phyloP scores from a whole-genome alignment of 1,140 invertebrate genomes.

The Bombus ignitus region DNA sequence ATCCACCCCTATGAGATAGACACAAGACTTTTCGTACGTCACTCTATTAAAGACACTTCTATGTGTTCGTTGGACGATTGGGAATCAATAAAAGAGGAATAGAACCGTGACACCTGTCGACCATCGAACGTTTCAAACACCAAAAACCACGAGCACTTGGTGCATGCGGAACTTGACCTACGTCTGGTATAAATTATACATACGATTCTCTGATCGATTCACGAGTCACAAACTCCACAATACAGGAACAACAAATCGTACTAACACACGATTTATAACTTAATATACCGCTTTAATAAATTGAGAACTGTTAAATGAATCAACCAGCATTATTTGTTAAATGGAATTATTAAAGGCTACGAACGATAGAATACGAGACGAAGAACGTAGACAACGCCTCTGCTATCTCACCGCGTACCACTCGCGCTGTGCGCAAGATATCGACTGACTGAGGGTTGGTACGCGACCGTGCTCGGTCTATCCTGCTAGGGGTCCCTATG shows the following conservation, averaged over 20 bases:
- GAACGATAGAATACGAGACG: not conserved
- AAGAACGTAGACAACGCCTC: conserved; percentile 46
- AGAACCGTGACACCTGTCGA: conserved; percentile 41
- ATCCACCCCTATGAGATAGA: not conserved
- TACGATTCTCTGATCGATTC: conserved; percentile 60
- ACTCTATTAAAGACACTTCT: conserved; percentile 40
- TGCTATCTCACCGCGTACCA: conserved; percentile 8
- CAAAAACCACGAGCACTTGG: conserved; percentile 3
- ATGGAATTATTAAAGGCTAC: not conserved
- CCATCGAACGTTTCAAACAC: not conserved
- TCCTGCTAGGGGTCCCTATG: conserved; percentile 46
- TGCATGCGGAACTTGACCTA: conserved; percentile 61
- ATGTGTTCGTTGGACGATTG: conserved; percentile 33
- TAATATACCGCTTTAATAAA: not conserved
- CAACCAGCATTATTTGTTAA: not conserved
- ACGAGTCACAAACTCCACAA: conserved; percentile 1
- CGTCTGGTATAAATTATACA: conserved; percentile 60
- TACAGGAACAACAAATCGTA: not conserved
- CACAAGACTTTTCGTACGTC: conserved; percentile 19
- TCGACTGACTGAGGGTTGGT: conserved; percentile 77
- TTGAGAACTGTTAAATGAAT: not conserved
- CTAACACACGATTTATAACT: not conserved
- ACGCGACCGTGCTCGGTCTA: conserved; percentile 45
- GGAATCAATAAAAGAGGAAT: conserved; percentile 28
- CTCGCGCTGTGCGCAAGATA: conserved; percentile 64